A percentile compares a stretch with the other conserved stretches of the same genome.
These are phyloP conservation scores for Athalia circularis DNA, from an alignment of 2,888 invertebrate species.

Conservation along the genomic window DNA sequence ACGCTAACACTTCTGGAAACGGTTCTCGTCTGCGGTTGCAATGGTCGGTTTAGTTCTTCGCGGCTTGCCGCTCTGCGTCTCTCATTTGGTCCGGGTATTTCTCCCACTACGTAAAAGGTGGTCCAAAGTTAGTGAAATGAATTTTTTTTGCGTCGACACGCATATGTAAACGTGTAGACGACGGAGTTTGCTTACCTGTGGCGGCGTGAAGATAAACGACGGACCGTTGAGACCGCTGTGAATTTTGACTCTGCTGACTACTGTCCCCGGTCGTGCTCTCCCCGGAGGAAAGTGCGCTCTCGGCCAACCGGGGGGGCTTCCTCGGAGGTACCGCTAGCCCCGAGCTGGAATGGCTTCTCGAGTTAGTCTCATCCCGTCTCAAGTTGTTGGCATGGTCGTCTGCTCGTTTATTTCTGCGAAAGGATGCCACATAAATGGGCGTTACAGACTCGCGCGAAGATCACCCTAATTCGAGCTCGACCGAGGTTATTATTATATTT, in stretches of 20 bases:
- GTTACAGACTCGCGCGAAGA: neutral
- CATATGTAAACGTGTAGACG: neutral
- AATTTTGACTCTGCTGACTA: conserved; percentile 80
- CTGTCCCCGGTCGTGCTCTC: conserved; percentile 75
- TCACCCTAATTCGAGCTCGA: too few relatives aligned
- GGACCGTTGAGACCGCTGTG: conserved; percentile 82
- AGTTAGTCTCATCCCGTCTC: conserved; percentile 67
- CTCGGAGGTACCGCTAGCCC: conserved; percentile 65
- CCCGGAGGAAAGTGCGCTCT: conserved; percentile 71
- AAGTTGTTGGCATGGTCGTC: conserved; percentile 65
- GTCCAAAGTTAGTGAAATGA: too few relatives aligned
- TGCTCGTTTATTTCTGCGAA: conserved; percentile 64
- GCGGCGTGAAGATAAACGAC: conserved; percentile 91
- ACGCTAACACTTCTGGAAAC: conserved; percentile 87
- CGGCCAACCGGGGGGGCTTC: conserved; percentile 69
- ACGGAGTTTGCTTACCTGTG: conserved; percentile 77
- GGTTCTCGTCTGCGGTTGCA: conserved; percentile 81
- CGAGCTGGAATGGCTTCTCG: conserved; percentile 64
- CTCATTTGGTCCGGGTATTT: conserved; percentile 85
- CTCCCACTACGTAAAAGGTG: conserved; percentile 79
- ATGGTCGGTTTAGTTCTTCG: conserved; percentile 82
- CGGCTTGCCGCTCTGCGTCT: conserved; percentile 82
- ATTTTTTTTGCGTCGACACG: neutral
- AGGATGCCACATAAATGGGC: neutral
- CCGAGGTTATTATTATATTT: neutral